Conservation (phyloP, 2,113 vertebrate genomes). For the Petrocephalus zakoni region DNA sequence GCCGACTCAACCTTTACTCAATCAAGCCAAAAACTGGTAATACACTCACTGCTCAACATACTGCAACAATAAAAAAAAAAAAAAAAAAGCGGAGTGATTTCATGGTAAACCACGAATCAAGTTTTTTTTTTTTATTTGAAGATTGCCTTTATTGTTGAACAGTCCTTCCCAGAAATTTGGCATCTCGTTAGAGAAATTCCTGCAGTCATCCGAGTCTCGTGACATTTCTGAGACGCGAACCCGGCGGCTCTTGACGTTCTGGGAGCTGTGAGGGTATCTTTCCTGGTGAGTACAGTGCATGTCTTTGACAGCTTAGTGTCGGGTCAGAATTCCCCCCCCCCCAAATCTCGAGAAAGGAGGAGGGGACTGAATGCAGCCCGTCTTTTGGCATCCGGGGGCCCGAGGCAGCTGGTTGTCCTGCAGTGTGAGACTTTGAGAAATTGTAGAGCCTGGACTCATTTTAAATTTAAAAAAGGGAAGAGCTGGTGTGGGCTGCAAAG, state of each 20-base stretch:
- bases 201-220: background rate
- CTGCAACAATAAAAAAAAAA: background rate
- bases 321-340: background rate
- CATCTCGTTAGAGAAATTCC: constrained; percentile 1
- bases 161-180: background rate
- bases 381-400: background rate
- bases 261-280: background rate
- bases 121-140: background rate
- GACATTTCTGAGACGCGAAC: background rate
- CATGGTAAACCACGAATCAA: background rate
- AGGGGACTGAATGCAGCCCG: background rate
- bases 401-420: background rate
- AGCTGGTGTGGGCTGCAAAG: background rate
- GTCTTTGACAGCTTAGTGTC: background rate
- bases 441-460: background rate
- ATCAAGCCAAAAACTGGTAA: background rate
- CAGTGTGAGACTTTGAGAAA: background rate
- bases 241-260: background rate
- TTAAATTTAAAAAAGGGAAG: background rate
- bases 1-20: background rate
- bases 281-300: background rate
- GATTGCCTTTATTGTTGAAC: background rate
- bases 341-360: background rate
- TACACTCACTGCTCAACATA: background rate
- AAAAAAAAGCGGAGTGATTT: background rate